Percentiles rank a stretch among this genome's conserved stretches.
phyloP scores from a whole-genome alignment of 2,888 invertebrate species.

The Cheilosia soror region DNA sequence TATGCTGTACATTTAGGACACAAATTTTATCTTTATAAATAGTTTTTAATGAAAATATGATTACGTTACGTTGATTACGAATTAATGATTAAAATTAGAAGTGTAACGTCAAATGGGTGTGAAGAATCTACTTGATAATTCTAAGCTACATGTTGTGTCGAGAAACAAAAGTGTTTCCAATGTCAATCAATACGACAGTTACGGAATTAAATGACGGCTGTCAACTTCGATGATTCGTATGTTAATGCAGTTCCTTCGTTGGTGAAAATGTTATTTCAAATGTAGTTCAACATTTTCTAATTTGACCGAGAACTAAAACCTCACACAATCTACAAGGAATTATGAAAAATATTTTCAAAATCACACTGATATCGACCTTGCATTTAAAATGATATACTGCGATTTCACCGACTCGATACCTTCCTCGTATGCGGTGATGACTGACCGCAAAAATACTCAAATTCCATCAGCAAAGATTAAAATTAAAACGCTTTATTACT shows the following conservation, averaged over 20 bases:
- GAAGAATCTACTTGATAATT: background rate
- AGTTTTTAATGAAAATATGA: too few species aligned
- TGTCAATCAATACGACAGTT: background rate
- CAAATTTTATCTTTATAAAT: too few species aligned
- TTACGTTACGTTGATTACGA: too few species aligned
- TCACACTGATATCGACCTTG: background rate
- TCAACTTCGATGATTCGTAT: background rate
- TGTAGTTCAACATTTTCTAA: too few species aligned
- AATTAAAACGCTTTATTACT: background rate
- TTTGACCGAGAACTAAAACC: background rate
- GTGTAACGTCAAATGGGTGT: background rate
- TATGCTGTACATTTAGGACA: too few species aligned
- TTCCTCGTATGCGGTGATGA: too few species aligned
- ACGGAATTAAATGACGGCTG: background rate
- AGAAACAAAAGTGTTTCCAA: background rate
- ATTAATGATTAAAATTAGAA: background rate
- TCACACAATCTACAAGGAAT: background rate
- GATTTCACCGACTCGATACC: background rate
- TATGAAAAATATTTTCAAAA: background rate
- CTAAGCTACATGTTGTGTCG: background rate
- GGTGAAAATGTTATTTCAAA: too few species aligned
- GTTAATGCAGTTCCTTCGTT: too few species aligned
- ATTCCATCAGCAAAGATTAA: background rate
- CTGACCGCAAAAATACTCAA: too few species aligned
- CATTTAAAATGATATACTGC: background rate